Conservation (phyloP, 2,888 invertebrate genomes). For the Leucania comma region DNA sequence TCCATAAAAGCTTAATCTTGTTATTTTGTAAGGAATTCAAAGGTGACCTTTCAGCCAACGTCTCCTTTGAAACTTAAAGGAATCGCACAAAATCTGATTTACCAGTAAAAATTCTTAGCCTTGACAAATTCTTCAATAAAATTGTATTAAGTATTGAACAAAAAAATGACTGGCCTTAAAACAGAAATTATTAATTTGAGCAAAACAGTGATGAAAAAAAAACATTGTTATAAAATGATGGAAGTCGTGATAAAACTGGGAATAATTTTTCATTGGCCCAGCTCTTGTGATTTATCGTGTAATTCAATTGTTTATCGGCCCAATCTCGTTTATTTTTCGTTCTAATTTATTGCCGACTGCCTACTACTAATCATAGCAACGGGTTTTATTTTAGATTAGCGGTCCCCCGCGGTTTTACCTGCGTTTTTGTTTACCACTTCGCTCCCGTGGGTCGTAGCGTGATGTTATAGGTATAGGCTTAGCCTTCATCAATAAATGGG, state of each 20-base stretch:
- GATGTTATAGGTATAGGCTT: too few species aligned
- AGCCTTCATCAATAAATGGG: too few species aligned
- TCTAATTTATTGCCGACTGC: slow-evolving; percentile 64
- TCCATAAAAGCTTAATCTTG: slow-evolving; percentile 28
- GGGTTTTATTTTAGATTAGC: slow-evolving; percentile 41
- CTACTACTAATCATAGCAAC: slow-evolving; percentile 48
- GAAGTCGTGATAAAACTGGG: slow-evolving; percentile 46
- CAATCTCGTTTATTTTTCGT: slow-evolving; percentile 66
- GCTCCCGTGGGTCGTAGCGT: too few species aligned
- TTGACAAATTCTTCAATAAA: neutral
- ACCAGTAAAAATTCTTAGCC: neutral
- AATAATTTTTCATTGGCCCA: slow-evolving; percentile 42
- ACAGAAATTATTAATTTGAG: slow-evolving; percentile 22
- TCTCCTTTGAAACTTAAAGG: slow-evolving; percentile 30
- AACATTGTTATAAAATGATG: slow-evolving; percentile 25
- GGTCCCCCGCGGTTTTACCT: too few species aligned
- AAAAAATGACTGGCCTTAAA: slow-evolving; percentile 20
- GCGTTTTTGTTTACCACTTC: too few species aligned
- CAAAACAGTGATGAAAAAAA: slow-evolving; percentile 8
- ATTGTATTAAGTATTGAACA: slow-evolving; percentile 3
- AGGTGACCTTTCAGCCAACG: slow-evolving; percentile 30
- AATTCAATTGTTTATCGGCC: slow-evolving; percentile 67
- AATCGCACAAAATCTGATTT: slow-evolving; percentile 28
- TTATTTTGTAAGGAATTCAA: slow-evolving; percentile 31
- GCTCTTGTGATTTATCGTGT: slow-evolving; percentile 66